phyloP scores from a whole-genome alignment of 2,113 vertebrate genomes.

The Hystrix cristata region DNA sequence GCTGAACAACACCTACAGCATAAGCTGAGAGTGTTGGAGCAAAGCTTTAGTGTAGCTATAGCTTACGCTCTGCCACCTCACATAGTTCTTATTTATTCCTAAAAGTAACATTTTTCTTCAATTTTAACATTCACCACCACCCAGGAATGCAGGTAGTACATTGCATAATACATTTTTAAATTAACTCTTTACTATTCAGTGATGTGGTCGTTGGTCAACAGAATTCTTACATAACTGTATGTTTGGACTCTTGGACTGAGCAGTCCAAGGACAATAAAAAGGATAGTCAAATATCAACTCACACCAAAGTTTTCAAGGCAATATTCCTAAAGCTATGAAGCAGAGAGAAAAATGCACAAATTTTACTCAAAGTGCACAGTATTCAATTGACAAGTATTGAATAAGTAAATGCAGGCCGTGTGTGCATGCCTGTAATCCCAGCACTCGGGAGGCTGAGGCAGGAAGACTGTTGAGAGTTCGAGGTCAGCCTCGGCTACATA shows the following conservation, averaged over 20 bases:
- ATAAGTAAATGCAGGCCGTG: neutral
- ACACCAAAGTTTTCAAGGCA: constrained; percentile 32
- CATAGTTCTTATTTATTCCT: constrained; percentile 21
- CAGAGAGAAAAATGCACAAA: constrained; percentile 1
- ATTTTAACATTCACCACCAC: constrained; percentile 23
- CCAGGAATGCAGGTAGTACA: neutral
- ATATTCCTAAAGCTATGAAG: constrained; percentile 23
- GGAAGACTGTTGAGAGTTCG: too few species aligned
- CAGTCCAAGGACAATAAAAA: constrained; percentile 53
- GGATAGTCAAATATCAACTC: constrained; percentile 55
- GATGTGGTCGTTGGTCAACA: neutral
- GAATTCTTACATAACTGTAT: constrained; percentile 56
- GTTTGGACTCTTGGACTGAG: constrained; percentile 44
- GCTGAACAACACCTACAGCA: neutral
- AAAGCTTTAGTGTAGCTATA: constrained; percentile 17
- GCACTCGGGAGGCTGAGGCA: too few species aligned
- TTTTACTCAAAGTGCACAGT: neutral
- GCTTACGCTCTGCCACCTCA: constrained; percentile 25
- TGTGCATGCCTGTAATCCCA: too few species aligned
- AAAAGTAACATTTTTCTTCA: constrained; percentile 53
- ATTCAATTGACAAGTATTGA: constrained; percentile 32
- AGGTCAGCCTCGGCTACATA: too few species aligned
- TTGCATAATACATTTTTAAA: constrained; percentile 18
- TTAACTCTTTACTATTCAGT: constrained; percentile 56
- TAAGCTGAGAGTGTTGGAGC: neutral